phyloP scores from a whole-genome alignment of 2,113 vertebrate species.

The Paratilapia polleni region DNA sequence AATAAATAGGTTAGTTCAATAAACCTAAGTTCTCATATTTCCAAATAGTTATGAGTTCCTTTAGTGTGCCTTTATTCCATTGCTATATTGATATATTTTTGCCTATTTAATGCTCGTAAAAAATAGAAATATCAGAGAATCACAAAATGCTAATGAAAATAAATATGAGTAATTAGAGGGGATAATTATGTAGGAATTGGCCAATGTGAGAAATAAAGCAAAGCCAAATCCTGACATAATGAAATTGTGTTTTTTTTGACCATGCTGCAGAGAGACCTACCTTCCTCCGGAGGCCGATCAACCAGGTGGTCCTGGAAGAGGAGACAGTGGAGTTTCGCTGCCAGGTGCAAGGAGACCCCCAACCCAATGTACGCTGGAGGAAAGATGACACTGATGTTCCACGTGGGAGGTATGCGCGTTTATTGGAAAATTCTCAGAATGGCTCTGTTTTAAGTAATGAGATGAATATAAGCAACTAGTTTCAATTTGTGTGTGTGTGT shows the following conservation, averaged over 20 bases:
- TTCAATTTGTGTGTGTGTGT: not conserved
- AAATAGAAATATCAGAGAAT: not conserved
- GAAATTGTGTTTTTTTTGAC: not conserved
- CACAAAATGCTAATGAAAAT: not conserved
- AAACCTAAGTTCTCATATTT: not conserved
- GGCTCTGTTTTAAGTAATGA: not conserved
- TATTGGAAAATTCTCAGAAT: not conserved
- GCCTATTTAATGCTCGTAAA: not conserved
- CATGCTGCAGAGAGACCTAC: constrained; percentile 89
- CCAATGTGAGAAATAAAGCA: not conserved
- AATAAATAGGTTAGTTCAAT: not conserved
- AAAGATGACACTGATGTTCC: constrained; percentile 94
- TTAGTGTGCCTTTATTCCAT: not conserved
- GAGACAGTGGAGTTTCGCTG: constrained; percentile 95
- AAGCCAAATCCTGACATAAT: not conserved
- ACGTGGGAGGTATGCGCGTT: constrained; percentile 87
- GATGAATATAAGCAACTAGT: not conserved
- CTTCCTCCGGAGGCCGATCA: constrained; percentile 94
- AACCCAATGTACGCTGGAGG: constrained; percentile 93
- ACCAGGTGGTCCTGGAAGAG: constrained; percentile 97
- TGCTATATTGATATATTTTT: not conserved
- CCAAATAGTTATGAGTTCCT: not conserved
- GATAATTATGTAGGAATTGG: not conserved
- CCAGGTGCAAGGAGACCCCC: constrained; percentile 96
- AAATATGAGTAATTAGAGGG: not conserved